These are phyloP conservation scores for Drosophila persimilis DNA, from an alignment of 1,140 invertebrate species.

Conservation along the genomic window DNA sequence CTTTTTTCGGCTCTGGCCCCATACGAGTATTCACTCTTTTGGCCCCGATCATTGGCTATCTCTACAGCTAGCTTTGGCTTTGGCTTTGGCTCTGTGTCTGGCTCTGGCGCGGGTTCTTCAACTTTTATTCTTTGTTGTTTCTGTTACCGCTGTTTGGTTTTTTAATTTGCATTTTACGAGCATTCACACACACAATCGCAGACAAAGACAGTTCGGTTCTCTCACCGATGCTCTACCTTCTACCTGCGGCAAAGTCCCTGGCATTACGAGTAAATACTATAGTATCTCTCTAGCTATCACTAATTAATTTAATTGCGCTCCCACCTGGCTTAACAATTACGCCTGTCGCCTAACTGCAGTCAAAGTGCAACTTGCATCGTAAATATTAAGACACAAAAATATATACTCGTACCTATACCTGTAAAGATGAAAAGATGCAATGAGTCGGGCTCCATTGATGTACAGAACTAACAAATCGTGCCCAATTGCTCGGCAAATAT, in stretches of 20 bases:
- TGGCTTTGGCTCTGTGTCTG: background rate
- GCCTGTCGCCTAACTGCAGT: background rate
- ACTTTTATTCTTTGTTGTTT: constrained; percentile 65
- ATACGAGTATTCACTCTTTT: constrained; percentile 51
- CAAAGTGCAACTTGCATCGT: constrained; percentile 11
- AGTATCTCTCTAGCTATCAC: background rate
- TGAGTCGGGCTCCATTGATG: background rate
- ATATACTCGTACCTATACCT: background rate
- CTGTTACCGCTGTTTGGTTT: constrained; percentile 39
- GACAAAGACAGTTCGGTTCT: constrained; percentile 8
- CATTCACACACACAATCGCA: constrained; percentile 13
- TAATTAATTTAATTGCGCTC: constrained; percentile 30
- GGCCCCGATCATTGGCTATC: constrained; percentile 52
- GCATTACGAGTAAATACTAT: background rate
- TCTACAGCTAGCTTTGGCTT: no score
- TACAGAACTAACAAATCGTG: no score
- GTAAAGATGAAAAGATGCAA: background rate
- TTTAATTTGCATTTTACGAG: constrained; percentile 78
- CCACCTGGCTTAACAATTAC: background rate
- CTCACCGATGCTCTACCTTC: constrained; percentile 43
- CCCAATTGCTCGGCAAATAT: constrained; percentile 8
- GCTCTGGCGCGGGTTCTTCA: constrained; percentile 54
- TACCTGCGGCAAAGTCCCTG: constrained; percentile 22
- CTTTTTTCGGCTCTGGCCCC: constrained; percentile 53
- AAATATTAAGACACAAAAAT: constrained; percentile 25